These are phyloP conservation scores for Synergus gifuensis DNA, from an alignment of 2,888 invertebrate species.

Conservation along the genomic window DNA sequence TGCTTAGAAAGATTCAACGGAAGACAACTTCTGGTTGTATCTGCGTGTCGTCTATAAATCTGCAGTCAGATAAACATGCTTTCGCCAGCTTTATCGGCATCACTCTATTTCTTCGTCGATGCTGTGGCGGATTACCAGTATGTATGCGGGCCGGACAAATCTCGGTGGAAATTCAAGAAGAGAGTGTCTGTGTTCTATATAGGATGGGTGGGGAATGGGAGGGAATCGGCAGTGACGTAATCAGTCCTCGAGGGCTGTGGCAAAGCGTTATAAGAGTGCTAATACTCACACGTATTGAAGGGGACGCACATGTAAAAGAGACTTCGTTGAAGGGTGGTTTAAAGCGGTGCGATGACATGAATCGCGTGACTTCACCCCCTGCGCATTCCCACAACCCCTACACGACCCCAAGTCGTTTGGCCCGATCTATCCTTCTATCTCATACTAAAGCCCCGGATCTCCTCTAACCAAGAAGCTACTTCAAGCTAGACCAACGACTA, in stretches of 20 bases:
- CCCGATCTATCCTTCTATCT: slow-evolving; percentile 44
- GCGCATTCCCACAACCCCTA: slow-evolving; percentile 44
- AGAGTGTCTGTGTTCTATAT: slow-evolving; percentile 12
- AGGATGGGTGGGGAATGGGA: not conserved
- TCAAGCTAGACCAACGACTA: slow-evolving; percentile 27
- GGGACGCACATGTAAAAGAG: slow-evolving; percentile 30
- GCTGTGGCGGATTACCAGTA: slow-evolving; percentile 9
- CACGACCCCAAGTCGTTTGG: slow-evolving; percentile 43
- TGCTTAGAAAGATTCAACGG: not conserved
- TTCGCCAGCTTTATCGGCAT: slow-evolving; percentile 52
- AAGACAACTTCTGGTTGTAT: not conserved
- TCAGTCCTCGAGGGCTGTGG: slow-evolving; percentile 30
- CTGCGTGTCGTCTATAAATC: slow-evolving; percentile 50
- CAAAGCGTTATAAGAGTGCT: slow-evolving; percentile 50
- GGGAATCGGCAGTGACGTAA: slow-evolving; percentile 16
- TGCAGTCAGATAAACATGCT: slow-evolving; percentile 49
- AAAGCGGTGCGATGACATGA: slow-evolving; percentile 70
- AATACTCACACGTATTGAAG: slow-evolving; percentile 15
- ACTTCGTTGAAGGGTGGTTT: slow-evolving; percentile 62
- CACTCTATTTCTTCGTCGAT: slow-evolving; percentile 42
- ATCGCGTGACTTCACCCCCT: slow-evolving; percentile 70
- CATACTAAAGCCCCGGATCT: slow-evolving; percentile 9
- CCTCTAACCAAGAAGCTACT: slow-evolving; percentile 38
- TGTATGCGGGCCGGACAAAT: slow-evolving; percentile 50
- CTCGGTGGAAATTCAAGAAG: slow-evolving; percentile 62